Evolutionary conservation across 2,113 vertebrate species (phyloP).

Genomic region (Numida meleagris): DNA sequence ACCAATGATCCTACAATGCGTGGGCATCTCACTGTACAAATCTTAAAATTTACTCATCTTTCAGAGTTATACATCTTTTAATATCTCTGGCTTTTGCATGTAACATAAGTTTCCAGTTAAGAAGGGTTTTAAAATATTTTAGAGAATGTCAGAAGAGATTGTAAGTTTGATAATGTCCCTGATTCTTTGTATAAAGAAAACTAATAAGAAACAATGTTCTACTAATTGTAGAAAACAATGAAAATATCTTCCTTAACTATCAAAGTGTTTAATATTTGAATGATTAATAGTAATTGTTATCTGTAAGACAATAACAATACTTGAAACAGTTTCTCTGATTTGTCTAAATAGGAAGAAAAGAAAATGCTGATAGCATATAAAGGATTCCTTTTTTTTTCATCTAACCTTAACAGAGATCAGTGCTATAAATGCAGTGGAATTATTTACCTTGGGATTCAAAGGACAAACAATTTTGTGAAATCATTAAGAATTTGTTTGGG

Average conservation of each 20-base stretch:
- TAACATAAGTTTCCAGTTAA: background rate
- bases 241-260: background rate
- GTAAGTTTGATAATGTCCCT: background rate
- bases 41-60: background rate
- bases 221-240: background rate
- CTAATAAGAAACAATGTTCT: background rate
- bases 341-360: background rate
- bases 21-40: background rate
- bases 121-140: background rate
- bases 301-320: background rate
- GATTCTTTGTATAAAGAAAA: background rate
- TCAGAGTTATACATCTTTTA: background rate
- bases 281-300: background rate
- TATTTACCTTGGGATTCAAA: background rate
- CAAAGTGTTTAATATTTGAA: background rate
- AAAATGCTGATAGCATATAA: background rate
- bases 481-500: background rate
- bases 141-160: background rate
- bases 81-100: background rate
- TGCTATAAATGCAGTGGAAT: background rate
- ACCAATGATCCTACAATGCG: background rate
- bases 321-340: background rate
- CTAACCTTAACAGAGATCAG: background rate
- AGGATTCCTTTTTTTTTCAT: background rate
- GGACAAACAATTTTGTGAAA: background rate